phyloP scores from a whole-genome alignment of 2,888 invertebrate genomes.

The Prenolepis imparis region DNA sequence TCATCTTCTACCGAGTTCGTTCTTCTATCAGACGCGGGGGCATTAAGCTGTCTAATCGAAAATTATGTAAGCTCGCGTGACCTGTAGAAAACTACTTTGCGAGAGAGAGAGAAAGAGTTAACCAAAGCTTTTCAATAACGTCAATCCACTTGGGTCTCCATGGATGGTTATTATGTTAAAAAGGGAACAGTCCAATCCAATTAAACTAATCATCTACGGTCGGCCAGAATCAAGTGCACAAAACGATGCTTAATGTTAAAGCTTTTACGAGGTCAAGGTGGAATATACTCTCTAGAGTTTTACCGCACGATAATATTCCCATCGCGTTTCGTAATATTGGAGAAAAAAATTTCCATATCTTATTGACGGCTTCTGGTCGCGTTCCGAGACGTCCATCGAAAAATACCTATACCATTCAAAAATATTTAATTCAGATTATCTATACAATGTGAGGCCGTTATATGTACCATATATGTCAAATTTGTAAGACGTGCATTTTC shows the following conservation, averaged over 20 bases:
- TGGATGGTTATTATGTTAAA: conserved; percentile 26
- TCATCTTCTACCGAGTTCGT: neutral
- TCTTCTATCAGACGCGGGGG: conserved; percentile 3
- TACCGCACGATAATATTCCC: neutral
- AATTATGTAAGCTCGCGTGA: conserved; percentile 49
- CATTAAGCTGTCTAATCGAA: conserved; percentile 26
- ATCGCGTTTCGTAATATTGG: neutral
- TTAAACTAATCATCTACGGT: conserved; percentile 44
- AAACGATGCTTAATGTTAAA: conserved; percentile 29
- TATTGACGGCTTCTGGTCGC: neutral
- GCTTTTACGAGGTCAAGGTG: conserved; percentile 24
- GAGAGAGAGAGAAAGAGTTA: neutral
- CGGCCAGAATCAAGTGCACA: conserved; percentile 28
- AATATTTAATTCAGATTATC: neutral
- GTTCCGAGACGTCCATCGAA: neutral
- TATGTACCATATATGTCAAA: neutral
- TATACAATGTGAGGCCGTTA: neutral
- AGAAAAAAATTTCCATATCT: neutral
- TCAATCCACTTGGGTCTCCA: neutral
- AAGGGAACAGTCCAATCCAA: conserved; percentile 45
- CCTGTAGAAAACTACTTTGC: neutral
- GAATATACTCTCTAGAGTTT: neutral
- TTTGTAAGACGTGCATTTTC: neutral
- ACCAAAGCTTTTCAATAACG: conserved; percentile 34
- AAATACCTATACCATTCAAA: neutral